A percentile compares a stretch with the other conserved stretches of the same genome.
Evolutionary conservation across 1,140 invertebrate genomes (phyloP).

Genomic region (Metaphire vulgaris): DNA sequence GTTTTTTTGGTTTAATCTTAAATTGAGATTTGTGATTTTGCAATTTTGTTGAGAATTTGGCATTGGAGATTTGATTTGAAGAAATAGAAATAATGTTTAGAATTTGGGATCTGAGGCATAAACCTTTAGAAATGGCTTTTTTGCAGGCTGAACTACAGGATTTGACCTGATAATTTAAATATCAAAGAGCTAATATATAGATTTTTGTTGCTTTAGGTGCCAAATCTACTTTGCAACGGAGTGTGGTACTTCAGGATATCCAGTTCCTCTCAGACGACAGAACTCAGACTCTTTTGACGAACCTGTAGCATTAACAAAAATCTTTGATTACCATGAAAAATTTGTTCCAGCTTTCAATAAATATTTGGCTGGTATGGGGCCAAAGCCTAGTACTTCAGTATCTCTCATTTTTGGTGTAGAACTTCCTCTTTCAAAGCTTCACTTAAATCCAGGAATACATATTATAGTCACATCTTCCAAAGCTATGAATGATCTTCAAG

Average conservation of each 20-base stretch:
- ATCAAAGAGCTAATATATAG: too few species aligned
- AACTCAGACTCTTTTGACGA: not conserved
- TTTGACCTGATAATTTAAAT: too few species aligned
- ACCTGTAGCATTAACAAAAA: constrained; percentile 15
- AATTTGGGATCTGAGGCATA: too few species aligned
- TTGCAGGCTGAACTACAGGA: too few species aligned
- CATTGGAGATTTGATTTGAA: too few species aligned
- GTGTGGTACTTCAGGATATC: not conserved
- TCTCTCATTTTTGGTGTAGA: constrained; percentile 35
- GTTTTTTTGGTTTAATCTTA: too few species aligned
- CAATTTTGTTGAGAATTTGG: too few species aligned
- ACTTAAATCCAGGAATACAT: not conserved
- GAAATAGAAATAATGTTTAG: too few species aligned
- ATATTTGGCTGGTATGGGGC: constrained; percentile 27
- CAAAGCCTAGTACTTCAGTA: constrained; percentile 33
- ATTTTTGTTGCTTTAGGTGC: too few species aligned
- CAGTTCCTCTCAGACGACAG: not conserved
- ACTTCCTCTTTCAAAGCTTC: constrained; percentile 15
- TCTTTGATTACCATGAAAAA: constrained; percentile 34
- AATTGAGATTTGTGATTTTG: too few species aligned
- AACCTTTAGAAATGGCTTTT: too few species aligned
- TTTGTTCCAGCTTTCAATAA: constrained; percentile 32
- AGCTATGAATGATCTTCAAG: not conserved
- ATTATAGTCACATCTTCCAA: not conserved
- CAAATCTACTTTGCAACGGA: not conserved